Evolutionary conservation across 2,888 invertebrate species (phyloP), one percentile per base, ranked within the genome.

Genomic region (Augochlorella aurata): DNA sequence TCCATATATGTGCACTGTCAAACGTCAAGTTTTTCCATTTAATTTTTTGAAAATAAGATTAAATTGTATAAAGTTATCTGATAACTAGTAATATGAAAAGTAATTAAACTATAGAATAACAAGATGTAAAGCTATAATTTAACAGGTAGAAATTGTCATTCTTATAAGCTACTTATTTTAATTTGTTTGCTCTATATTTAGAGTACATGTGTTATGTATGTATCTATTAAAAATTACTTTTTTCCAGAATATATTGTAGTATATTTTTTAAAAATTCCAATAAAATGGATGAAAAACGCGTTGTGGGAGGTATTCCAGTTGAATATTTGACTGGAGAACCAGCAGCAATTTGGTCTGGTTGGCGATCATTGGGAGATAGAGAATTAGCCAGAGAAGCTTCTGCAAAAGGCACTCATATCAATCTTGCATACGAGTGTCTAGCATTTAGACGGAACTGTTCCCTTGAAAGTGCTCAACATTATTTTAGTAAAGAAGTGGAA

Each of bases 321-420:
- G 96, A 96, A 93, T 94, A 94, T 86, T 89, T 95, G 81, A 94
- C 93, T 79, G 95, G 95, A 91, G 95, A 95, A 93, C 94, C 95
- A 85, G 95, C 95, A 88, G 95, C 94, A 71, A 94, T 96, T 87
- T 96, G 96, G 96, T 94, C 94, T 73, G 96, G 95, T 86, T 96
- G 96, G 96, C 95, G 95, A 82, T 94, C 94, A 75, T 95, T 96
- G 87, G 95, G 95, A 61, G 94, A 95, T 50, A 94, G 95, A 90
- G 96, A 96, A 93, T 95, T 96, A 65, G 95, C 95, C 0, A 94
- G 96, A 87, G 96, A 96, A 92, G 95, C 96, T 18, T 96, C 96
- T 49, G 95, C 95, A 1, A 96, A 96, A 91, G 96, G 96, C 24
- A 95, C 95, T 47, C 95, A 96, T 88, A 94, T 96, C 67, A 93